These are phyloP conservation scores for Sphyrna mokarran DNA, from an alignment of 2,113 vertebrate genomes.

Conservation along the genomic window DNA sequence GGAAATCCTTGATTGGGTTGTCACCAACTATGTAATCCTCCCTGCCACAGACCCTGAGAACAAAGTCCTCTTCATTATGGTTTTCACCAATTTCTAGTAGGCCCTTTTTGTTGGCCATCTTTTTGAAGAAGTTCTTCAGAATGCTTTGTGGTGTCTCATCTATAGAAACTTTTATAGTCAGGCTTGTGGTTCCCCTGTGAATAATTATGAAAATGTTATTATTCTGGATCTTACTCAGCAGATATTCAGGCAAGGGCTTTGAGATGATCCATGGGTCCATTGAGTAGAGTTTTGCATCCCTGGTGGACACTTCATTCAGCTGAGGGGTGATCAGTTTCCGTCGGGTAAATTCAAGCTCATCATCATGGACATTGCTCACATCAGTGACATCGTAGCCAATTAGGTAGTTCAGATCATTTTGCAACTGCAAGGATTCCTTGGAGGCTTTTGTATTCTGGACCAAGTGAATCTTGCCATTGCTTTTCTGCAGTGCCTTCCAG, in stretches of 20 bases:
- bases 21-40: conserved; percentile 89
- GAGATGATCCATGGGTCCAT: conserved; percentile 90
- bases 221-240: conserved; percentile 72
- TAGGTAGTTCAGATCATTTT: conserved; percentile 77
- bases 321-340: conserved; percentile 84
- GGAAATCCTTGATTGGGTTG: conserved; percentile 78
- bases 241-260: conserved; percentile 77
- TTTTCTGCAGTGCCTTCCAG: conserved; percentile 81
- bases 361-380: conserved; percentile 90
- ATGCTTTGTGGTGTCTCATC: conserved; percentile 79
- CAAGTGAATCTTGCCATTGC: conserved; percentile 81
- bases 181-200: conserved; percentile 78
- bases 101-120: conserved; percentile 81
- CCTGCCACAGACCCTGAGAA: conserved; percentile 85
- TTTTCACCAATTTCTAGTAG: conserved; percentile 79
- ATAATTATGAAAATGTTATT: conserved; percentile 79
- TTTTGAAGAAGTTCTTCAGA: conserved; percentile 79
- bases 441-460: conserved; percentile 64
- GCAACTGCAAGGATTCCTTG: conserved; percentile 74
- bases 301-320: conserved; percentile 71
- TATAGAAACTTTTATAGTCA: conserved; percentile 85
- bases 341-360: conserved; percentile 91
- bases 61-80: conserved; percentile 74
- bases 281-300: conserved; percentile 81
- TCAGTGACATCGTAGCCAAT: conserved; percentile 95